These are phyloP conservation scores for Micrastur ruficollis DNA, from an alignment of 2,797 vertebrate species.

Conservation along the genomic window DNA sequence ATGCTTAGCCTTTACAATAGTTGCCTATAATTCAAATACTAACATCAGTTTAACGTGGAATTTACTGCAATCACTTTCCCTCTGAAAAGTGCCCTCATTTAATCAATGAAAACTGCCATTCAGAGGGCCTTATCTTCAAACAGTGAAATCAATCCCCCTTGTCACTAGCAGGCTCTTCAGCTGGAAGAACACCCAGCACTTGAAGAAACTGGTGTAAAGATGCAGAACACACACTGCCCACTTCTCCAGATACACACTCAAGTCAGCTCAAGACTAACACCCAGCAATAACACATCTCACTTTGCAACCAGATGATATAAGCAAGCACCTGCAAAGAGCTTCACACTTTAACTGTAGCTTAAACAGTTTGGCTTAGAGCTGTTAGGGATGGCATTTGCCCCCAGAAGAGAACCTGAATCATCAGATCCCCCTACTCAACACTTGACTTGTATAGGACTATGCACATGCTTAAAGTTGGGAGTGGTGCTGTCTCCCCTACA, in stretches of 20 bases:
- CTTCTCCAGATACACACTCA: neutral
- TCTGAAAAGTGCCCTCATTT: conserved; percentile 27
- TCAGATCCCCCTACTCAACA: neutral
- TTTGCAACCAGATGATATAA: neutral
- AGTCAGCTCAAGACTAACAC: neutral
- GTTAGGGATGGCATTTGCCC: neutral
- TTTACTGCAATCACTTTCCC: conserved; percentile 22
- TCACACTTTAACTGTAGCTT: neutral
- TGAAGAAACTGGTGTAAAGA: conserved; percentile 2
- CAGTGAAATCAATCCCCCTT: conserved; percentile 8
- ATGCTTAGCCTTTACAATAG: neutral
- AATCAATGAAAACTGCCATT: neutral
- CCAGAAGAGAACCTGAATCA: neutral
- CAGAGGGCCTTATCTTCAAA: neutral
- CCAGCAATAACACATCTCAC: neutral
- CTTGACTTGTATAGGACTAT: no score
- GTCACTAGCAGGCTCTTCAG: neutral
- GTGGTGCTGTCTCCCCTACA: neutral
- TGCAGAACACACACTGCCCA: neutral
- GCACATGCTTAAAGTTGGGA: neutral
- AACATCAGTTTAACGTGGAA: conserved; percentile 9
- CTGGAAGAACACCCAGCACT: conserved; percentile 8
- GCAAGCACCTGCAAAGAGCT: neutral
- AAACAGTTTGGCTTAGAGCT: neutral
- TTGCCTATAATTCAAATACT: conserved; percentile 23